Percentiles rank a stretch among this genome's conserved stretches.
These are phyloP conservation scores for Trichomalopsis sarcophagae DNA, from an alignment of 1,140 invertebrate species.

Conservation along the genomic window DNA sequence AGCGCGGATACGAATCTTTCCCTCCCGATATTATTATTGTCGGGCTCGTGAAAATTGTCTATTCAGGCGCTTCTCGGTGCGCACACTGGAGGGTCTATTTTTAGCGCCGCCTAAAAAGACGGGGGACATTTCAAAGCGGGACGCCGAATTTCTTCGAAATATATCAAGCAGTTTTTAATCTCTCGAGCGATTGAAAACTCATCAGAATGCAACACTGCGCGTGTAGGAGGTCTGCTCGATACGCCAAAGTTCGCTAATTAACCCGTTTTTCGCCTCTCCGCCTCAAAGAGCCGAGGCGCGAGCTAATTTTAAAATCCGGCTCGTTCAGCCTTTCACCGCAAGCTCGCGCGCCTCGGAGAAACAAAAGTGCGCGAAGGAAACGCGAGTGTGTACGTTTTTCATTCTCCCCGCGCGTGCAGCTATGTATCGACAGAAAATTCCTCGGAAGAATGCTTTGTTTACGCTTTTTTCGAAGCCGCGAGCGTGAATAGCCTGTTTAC, in stretches of 20 bases:
- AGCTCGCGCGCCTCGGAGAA: neutral
- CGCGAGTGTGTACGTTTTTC: neutral
- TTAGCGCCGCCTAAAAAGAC: neutral
- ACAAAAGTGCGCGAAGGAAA: neutral
- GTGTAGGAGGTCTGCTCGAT: neutral
- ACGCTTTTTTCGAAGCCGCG: neutral
- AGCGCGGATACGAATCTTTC: neutral
- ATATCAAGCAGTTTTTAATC: too few species aligned
- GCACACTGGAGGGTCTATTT: neutral
- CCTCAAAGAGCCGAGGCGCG: neutral
- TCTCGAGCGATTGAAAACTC: too few species aligned
- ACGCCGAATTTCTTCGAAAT: too few species aligned
- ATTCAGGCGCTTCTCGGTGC: conserved; percentile 1
- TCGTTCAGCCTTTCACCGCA: neutral
- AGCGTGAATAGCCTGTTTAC: neutral
- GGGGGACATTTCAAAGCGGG: too few species aligned
- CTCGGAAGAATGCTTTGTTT: neutral
- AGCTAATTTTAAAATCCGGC: conserved; percentile 44
- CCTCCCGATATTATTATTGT: neutral
- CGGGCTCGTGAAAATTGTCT: conserved; percentile 20
- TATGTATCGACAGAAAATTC: neutral
- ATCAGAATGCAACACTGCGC: too few species aligned
- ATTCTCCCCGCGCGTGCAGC: neutral
- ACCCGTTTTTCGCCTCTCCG: neutral
- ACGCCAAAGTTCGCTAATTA: neutral